A percentile compares a stretch with the other conserved stretches of the same genome.
Conservation (phyloP, 2,888 invertebrate genomes). For the Cataglyphis altisquamis region DNA sequence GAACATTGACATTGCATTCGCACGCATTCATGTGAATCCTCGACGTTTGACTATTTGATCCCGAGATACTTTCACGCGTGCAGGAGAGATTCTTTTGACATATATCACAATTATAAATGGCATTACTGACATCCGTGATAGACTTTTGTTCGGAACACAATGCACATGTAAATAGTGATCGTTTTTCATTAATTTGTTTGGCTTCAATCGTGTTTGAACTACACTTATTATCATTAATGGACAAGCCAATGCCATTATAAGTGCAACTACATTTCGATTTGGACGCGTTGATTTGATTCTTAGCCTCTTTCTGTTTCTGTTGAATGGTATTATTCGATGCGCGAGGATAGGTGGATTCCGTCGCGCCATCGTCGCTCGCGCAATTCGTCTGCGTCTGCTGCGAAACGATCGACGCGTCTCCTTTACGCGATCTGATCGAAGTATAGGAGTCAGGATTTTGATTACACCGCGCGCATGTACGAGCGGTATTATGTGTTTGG, state of each 20-base stretch:
- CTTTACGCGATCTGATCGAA: conserved; percentile 40
- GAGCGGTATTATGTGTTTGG: conserved; percentile 58
- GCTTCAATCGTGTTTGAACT: conserved; percentile 24
- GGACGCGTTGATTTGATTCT: conserved; percentile 82
- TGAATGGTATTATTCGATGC: conserved; percentile 28
- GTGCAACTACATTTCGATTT: conserved; percentile 75
- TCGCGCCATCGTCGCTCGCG: conserved; percentile 34
- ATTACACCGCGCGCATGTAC: conserved; percentile 56
- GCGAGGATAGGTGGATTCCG: conserved; percentile 34
- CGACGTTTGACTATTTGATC: conserved; percentile 17
- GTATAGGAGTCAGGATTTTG: conserved; percentile 50
- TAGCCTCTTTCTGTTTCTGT: conserved; percentile 80
- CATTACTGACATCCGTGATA: not conserved
- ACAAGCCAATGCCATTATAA: conserved; percentile 42
- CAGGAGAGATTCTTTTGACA: conserved; percentile 60
- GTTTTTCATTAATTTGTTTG: conserved; percentile 40
- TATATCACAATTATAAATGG: conserved; percentile 46
- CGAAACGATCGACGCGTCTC: conserved; percentile 26
- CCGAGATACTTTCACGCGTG: conserved; percentile 24
- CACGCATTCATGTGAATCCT: conserved; percentile 33
- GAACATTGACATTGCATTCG: conserved; percentile 49
- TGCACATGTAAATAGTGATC: conserved; percentile 54
- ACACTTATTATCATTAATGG: conserved; percentile 15
- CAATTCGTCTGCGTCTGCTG: conserved; percentile 50
- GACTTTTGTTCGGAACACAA: conserved; percentile 52